Evolutionary conservation across 2,797 vertebrate genomes (phyloP).

Genomic region (Ctenosaura bakeri): DNA sequence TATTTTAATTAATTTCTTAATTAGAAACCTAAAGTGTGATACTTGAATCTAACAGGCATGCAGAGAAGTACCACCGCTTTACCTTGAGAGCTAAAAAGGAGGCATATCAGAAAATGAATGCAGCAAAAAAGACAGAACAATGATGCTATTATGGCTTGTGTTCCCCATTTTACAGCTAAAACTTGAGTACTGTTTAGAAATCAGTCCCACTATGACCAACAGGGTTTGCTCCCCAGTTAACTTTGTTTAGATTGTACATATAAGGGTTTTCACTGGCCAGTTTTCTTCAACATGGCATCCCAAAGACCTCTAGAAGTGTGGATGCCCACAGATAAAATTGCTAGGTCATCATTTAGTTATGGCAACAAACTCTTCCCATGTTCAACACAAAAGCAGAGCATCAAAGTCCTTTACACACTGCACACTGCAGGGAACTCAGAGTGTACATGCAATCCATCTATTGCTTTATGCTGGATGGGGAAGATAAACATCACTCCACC

Average conservation of each 20-base stretch:
- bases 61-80: constrained; percentile 64
- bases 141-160: constrained; percentile 62
- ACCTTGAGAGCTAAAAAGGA: constrained; percentile 54
- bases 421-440: too few species aligned
- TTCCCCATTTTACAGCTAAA: constrained; percentile 48
- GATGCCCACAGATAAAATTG: too few species aligned
- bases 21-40: constrained; percentile 66
- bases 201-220: neutral
- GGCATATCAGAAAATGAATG: constrained; percentile 49
- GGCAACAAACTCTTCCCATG: too few species aligned
- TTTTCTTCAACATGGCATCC: neutral
- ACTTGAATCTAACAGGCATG: constrained; percentile 67
- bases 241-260: neutral
- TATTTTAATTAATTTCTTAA: constrained; percentile 81
- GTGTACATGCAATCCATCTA: too few species aligned
- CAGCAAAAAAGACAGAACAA: constrained; percentile 64
- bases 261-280: neutral
- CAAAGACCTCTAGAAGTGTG: too few species aligned
- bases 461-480: too few species aligned
- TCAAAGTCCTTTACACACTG: too few species aligned
- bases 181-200: constrained; percentile 14
- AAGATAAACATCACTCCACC: too few species aligned
- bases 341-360: too few species aligned
- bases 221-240: neutral
- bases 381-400: too few species aligned